Evolutionary conservation across 2,888 invertebrate genomes (phyloP).

Genomic region (Cantharis lateralis): DNA sequence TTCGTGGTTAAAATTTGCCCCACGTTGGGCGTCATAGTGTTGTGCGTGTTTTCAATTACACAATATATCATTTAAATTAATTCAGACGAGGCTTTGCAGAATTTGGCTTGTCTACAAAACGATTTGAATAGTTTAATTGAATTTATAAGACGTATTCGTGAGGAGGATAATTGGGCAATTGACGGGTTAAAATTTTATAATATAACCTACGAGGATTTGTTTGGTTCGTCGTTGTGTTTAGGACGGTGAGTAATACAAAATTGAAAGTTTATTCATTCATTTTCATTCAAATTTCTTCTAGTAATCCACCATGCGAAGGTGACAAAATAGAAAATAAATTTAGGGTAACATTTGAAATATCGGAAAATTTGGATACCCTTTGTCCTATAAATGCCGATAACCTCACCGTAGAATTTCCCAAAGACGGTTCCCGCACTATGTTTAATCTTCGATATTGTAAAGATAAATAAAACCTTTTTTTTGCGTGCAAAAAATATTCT

Average conservation of each 20-base stretch:
- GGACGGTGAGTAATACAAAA: background rate
- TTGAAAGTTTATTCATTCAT: background rate
- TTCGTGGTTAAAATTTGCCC: too few relatives aligned
- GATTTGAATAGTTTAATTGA: conserved; percentile 56
- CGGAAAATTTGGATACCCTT: conserved; percentile 6
- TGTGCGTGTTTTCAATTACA: too few relatives aligned
- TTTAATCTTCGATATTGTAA: background rate
- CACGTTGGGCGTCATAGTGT: too few relatives aligned
- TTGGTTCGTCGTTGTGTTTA: conserved; percentile 28
- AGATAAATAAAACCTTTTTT: background rate
- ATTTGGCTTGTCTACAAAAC: conserved; percentile 46
- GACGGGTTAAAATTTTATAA: conserved; percentile 56
- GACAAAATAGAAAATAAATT: conserved; percentile 2
- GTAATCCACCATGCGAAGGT: background rate
- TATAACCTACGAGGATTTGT: conserved; percentile 51
- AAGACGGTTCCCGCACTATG: conserved; percentile 31
- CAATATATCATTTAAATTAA: conserved; percentile 34
- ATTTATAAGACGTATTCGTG: conserved; percentile 55
- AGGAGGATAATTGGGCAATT: conserved; percentile 52
- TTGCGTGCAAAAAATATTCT: too few relatives aligned
- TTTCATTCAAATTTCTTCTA: background rate
- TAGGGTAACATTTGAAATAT: conserved; percentile 17
- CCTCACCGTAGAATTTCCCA: conserved; percentile 20
- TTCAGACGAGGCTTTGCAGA: conserved; percentile 48
- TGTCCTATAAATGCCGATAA: conserved; percentile 1